phyloP scores from a whole-genome alignment of 35 echinoderm and acorn worm genomes.

The Ophiothrix spiculata region DNA sequence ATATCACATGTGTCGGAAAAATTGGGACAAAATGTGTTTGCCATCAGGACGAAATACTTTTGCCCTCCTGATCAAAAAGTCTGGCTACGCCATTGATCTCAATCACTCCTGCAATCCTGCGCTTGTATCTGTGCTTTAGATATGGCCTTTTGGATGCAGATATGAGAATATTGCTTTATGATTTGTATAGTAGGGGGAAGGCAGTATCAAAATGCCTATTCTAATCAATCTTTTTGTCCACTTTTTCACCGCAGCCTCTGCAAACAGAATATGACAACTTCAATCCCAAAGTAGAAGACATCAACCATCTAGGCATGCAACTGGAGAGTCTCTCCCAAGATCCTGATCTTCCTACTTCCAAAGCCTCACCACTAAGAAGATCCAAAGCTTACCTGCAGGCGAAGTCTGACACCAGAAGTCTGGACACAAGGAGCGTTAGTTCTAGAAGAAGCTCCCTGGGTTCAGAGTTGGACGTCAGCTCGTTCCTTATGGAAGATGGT shows the following conservation, averaged over 20 bases:
- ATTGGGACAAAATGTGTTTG: too few relatives aligned
- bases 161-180: not conserved
- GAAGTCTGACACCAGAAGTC: conserved; percentile 58
- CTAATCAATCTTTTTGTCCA: not conserved
- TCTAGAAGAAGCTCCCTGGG: conserved; percentile 89
- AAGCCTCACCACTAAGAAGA: conserved; percentile 71
- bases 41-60: too few relatives aligned
- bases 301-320: conserved; percentile 67
- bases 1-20: too few relatives aligned
- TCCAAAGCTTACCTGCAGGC: conserved; percentile 63
- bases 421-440: conserved; percentile 56
- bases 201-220: not conserved
- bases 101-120: too few relatives aligned
- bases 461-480: conserved; percentile 84
- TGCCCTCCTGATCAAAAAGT: too few relatives aligned
- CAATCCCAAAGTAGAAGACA: conserved; percentile 73
- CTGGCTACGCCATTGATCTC: too few relatives aligned
- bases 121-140: too few relatives aligned
- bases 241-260: conserved; percentile 79
- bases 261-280: conserved; percentile 74
- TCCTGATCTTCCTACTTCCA: conserved; percentile 54
- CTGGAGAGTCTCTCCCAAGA: conserved; percentile 79
- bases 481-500: conserved; percentile 91
- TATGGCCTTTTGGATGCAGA: too few relatives aligned
- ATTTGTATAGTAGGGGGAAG: not conserved